Base-by-base conservation (phyloP, 2,888 invertebrate genomes). In the Sarcophaga subvicina region DNA sequence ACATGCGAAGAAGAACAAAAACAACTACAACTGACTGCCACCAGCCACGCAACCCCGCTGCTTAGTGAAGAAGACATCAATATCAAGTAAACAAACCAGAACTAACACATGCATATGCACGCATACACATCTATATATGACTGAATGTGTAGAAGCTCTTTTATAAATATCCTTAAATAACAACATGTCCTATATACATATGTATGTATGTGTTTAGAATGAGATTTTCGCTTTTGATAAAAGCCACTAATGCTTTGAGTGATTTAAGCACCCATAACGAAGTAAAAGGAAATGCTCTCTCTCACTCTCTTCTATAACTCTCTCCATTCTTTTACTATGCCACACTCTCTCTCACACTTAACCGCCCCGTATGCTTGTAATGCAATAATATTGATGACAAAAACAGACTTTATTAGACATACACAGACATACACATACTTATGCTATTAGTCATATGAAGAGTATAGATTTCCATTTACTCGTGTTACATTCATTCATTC, bases 191-290 rank as follows among this genome's bases (percentile, higher is more conserved):
- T 11, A 60, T 20, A 11, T 17, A 22, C 49, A 70, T 10, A 27
- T 12, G 25, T 4, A 59, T 75, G 54, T 20, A 20, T 49, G n/a
- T 60, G 27, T 70, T 17, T 49, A 54, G 25, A 17, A 60, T 63
- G 62, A 69, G 77, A 78, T 73, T 81, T 73, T 69, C 67, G 20
- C 72, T 25, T 71, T 25, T 71, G 82, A 86, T 83, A 83, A 71
- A 86, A 86, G 76, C 79, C 82, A 76, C 82, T 82, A 86, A 86
- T 72, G 66, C 78, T 70, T 37, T 64, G 66, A 86, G 77, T 83
- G 86, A 83, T 80, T 86, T 83, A 86, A 86, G 86, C 80, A 80
- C 77, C 83, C 83, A 83, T 83, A 86, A 80, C 72, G 80, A 83
- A 86, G 83, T 69, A 76, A 80, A 79, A 72, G 76, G 63, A 77